phyloP scores from a whole-genome alignment of 2,888 invertebrate genomes.

The Metallyticus violacea region DNA sequence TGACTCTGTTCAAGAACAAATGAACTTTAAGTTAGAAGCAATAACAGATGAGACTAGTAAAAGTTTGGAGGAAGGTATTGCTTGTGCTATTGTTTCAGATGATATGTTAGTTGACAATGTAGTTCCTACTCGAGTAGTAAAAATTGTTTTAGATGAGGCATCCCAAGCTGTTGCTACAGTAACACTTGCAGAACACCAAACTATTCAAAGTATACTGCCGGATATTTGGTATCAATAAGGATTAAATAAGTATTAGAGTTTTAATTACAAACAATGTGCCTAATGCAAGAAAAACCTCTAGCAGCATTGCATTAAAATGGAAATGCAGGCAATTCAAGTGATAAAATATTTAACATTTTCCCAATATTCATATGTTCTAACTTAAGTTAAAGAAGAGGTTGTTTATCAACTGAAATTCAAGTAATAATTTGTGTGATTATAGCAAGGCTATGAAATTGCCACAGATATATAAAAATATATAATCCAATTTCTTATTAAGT shows the following conservation, averaged over 20 bases:
- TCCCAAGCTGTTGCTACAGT: conserved; percentile 30
- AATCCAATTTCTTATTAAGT: too few relatives aligned
- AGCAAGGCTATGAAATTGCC: too few relatives aligned
- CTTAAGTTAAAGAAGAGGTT: background rate
- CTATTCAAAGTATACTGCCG: conserved; percentile 14
- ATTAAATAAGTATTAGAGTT: background rate
- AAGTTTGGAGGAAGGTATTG: background rate
- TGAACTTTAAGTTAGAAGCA: conserved; percentile 18
- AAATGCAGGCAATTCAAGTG: background rate
- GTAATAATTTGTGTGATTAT: background rate
- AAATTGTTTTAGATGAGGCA: conserved; percentile 32
- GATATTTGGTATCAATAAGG: conserved; percentile 25
- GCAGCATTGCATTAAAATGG: background rate
- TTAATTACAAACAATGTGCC: background rate
- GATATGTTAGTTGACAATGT: conserved; percentile 17
- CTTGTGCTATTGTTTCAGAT: conserved; percentile 24
- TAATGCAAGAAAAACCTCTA: background rate
- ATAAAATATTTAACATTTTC: too few relatives aligned
- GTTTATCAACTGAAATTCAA: background rate
- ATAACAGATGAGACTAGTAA: conserved; percentile 7
- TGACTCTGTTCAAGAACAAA: background rate
- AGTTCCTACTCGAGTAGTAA: conserved; percentile 27
- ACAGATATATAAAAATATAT: background rate
- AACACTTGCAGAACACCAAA: conserved; percentile 20
- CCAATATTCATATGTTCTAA: background rate